These are phyloP conservation scores for Agriopis leucophaearia DNA, from an alignment of 2,888 invertebrate genomes.

Conservation along the genomic window DNA sequence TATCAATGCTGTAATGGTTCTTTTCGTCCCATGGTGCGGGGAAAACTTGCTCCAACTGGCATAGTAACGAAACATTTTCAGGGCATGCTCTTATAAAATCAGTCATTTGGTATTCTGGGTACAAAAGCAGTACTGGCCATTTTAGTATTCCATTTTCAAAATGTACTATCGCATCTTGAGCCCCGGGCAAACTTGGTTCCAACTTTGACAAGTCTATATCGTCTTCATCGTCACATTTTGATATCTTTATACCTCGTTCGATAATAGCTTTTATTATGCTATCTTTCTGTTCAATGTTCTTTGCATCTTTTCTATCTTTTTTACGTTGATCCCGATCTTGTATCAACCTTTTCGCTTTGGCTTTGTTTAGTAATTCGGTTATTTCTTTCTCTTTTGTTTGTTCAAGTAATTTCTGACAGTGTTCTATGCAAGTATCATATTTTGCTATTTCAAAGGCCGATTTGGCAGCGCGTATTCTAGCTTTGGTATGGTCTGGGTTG, in stretches of 20 bases:
- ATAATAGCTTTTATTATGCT: conserved; percentile 74
- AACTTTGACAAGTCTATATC: conserved; percentile 83
- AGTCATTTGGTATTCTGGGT: conserved; percentile 95
- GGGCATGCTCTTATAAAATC: conserved; percentile 94
- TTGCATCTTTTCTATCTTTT: conserved; percentile 73
- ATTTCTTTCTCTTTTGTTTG: conserved; percentile 84
- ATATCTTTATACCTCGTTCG: conserved; percentile 83
- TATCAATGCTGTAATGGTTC: conserved; percentile 87
- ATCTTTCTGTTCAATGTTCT: conserved; percentile 74
- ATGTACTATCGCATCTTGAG: conserved; percentile 88
- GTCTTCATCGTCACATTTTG: conserved; percentile 80
- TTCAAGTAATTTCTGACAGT: conserved; percentile 90
- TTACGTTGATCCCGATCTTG: conserved; percentile 86
- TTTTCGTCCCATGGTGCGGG: conserved; percentile 91
- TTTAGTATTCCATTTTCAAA: conserved; percentile 87
- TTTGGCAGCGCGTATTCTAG: conserved; percentile 90
- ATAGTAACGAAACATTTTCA: conserved; percentile 88
- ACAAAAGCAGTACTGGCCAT: conserved; percentile 96
- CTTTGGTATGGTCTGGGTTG: conserved; percentile 92
- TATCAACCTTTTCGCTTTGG: conserved; percentile 80
- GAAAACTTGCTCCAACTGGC: conserved; percentile 87
- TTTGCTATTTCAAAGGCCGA: conserved; percentile 89
- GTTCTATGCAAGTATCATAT: conserved; percentile 90
- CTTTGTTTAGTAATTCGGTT: conserved; percentile 63
- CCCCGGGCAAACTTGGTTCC: conserved; percentile 89